A percentile compares a stretch with the other conserved stretches of the same genome.
Evolutionary conservation across 2,113 vertebrate genomes (phyloP).

Genomic region (Phoxinus phoxinus): DNA sequence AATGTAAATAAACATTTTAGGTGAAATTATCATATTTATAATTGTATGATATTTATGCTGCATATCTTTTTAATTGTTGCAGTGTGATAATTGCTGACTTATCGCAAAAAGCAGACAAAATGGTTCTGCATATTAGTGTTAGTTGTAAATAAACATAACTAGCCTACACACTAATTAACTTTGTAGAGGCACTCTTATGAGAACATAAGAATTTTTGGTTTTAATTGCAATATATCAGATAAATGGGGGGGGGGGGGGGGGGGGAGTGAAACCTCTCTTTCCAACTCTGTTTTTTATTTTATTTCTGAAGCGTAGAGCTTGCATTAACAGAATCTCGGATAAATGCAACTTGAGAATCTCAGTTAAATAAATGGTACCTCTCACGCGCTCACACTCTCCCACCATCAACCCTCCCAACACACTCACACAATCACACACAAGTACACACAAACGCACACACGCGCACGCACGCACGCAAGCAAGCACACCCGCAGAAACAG

Average conservation of each 20-base stretch:
- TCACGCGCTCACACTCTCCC: conserved; percentile 46
- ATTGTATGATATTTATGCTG: not conserved
- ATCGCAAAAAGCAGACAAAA: not conserved
- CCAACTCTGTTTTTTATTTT: not conserved
- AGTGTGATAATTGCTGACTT: not conserved
- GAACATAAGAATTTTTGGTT: not conserved
- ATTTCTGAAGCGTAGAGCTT: not conserved
- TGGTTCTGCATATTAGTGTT: not conserved
- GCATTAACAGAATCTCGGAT: conserved; percentile 45
- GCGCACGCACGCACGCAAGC: conserved; percentile 47
- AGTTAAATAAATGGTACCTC: conserved; percentile 57
- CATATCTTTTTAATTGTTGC: not conserved
- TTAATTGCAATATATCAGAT: not conserved
- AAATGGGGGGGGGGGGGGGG: not conserved
- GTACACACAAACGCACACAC: conserved; percentile 40
- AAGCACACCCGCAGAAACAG: conserved; percentile 75
- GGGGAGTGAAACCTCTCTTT: not conserved
- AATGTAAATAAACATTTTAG: not conserved
- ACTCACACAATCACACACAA: conserved; percentile 41
- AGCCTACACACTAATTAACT: not conserved
- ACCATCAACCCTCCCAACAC: conserved; percentile 50
- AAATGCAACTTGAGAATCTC: conserved; percentile 41
- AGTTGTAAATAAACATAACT: not conserved
- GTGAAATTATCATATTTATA: not conserved
- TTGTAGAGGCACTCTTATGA: not conserved